phyloP scores from a whole-genome alignment of 2,113 vertebrate species.

The Sturnira hondurensis region DNA sequence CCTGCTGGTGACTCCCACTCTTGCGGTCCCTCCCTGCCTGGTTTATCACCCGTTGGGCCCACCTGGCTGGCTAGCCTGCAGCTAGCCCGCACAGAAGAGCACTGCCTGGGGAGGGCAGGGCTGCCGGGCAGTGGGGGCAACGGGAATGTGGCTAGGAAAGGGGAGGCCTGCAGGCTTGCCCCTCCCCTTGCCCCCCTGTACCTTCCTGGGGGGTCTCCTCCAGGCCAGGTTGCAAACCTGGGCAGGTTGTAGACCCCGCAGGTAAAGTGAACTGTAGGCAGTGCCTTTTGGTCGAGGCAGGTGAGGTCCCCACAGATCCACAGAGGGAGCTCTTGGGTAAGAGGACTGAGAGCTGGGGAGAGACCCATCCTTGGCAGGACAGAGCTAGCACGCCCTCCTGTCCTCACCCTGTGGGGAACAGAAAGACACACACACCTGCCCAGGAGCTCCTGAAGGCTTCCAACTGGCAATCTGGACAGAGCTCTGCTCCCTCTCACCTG shows the following conservation, averaged over 20 bases:
- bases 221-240: too few species aligned
- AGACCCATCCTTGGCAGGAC: background rate
- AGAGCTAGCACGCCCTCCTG: background rate
- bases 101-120: background rate
- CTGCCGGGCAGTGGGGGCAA: background rate
- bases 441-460: background rate
- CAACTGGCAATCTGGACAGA: background rate
- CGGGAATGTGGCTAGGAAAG: background rate
- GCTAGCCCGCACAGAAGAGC: background rate
- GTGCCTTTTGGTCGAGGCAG: background rate
- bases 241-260: background rate
- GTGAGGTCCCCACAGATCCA: background rate
- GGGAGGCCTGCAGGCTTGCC: too few species aligned
- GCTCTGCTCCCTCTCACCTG: too few species aligned
- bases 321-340: background rate
- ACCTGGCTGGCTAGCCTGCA: background rate
- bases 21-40: background rate
- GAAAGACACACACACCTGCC: background rate
- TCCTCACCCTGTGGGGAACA: background rate
- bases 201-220: background rate
- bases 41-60: background rate
- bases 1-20: background rate
- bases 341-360: background rate
- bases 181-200: accelerated
- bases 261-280: too few species aligned